Evolutionary conservation across 2,888 invertebrate species (phyloP).

Genomic region (Brachylomia viminalis): DNA sequence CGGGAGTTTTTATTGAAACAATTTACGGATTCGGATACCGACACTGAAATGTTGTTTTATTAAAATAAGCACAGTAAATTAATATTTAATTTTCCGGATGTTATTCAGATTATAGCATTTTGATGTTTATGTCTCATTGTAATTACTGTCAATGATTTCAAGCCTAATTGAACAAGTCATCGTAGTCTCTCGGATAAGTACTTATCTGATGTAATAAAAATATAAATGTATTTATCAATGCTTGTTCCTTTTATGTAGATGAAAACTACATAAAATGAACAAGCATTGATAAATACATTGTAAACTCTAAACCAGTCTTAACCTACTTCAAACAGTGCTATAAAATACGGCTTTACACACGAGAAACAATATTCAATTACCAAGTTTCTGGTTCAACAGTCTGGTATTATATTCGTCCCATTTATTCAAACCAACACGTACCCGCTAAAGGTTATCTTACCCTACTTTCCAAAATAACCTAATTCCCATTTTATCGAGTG

Average conservation of each 20-base stretch:
- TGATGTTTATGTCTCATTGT: conserved; percentile 31
- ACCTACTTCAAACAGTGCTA: conserved; percentile 30
- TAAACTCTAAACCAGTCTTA: neutral
- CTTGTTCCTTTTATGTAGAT: too few relatives aligned
- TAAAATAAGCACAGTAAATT: conserved; percentile 29
- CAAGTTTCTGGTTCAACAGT: conserved; percentile 45
- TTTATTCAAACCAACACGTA: conserved; percentile 58
- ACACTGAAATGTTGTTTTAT: conserved; percentile 38
- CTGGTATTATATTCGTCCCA: conserved; percentile 61
- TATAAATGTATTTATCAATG: too few relatives aligned
- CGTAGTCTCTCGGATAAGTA: neutral
- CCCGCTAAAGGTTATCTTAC: conserved; percentile 65
- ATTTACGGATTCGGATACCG: conserved; percentile 44
- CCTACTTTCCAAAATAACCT: conserved; percentile 71
- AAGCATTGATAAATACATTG: neutral
- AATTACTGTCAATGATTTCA: conserved; percentile 8
- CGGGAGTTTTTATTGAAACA: conserved; percentile 49
- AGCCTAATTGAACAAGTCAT: conserved; percentile 3
- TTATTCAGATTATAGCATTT: conserved; percentile 35
- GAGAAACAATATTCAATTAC: conserved; percentile 48
- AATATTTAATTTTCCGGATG: conserved; percentile 19
- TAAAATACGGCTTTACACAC: conserved; percentile 18
- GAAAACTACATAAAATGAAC: neutral
- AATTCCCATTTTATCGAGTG: conserved; percentile 71
- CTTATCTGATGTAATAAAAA: too few relatives aligned